Evolutionary conservation across 1,140 invertebrate genomes (phyloP), one percentile per base, ranked within the genome.

Genomic region (Drosophila littoralis): DNA sequence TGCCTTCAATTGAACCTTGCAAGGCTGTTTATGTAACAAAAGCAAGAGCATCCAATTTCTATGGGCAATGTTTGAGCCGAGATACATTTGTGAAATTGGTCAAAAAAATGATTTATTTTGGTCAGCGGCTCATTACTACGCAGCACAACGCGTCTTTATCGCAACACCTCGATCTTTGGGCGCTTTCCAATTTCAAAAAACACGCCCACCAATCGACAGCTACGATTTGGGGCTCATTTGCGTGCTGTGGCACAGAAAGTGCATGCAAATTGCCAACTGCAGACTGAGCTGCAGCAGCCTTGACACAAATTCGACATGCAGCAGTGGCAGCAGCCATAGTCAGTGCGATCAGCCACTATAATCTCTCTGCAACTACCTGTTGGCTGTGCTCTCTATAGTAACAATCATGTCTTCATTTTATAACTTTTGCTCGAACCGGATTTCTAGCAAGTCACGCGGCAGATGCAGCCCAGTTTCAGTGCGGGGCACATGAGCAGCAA

Each of bases 361-460:
- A 40, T 68, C 13, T 36, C 36, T 51, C 35, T 48, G 43, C 75
- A 66, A 36, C 64, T 65, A 38, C 35, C 40, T 60, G 38, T 54
- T 59, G 52, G 32, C 63, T 69, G 43, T 64, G 54, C 51, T 51
- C 64, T 64, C 59, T 45, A 54, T n/a, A 59, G 61, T 32, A 28
- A 42, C 65, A 77, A 80, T 88, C 80, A 80, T 80, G 74, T 83
- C 58, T 89, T 74, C 38, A 79, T 88, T 74, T 83, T 79, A 83
- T 83, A 83, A 83, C 72, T 75, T 72, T 59, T 15, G 17, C 15
- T 7, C 46, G 32, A 86, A 88, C 83, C 80, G 83, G 83, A 88
- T 89, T 83, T 77, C 46, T 64, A 65, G 75, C 83, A 73, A 83
- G 83, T 86, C 82, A 83, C 79, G 76, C 75, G 83, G 82, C 83